Evolutionary conservation across 2,113 vertebrate genomes (phyloP).

Genomic region (Protobothrops flavoviridis): DNA sequence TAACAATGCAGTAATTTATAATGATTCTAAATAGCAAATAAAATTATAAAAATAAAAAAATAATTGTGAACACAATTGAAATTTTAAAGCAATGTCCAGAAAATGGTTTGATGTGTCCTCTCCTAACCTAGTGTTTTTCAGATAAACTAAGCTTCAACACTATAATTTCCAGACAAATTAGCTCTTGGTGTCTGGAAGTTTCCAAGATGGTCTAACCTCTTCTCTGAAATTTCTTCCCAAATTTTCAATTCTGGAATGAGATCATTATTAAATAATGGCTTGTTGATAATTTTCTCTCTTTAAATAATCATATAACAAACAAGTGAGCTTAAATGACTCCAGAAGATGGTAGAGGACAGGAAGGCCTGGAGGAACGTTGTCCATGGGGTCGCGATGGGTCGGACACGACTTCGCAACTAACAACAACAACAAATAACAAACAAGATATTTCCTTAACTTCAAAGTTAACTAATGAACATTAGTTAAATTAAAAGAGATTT

Average conservation of each 20-base stretch:
- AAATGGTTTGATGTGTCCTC: not conserved
- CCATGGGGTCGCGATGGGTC: too few species aligned
- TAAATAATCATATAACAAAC: not conserved
- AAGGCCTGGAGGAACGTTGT: too few species aligned
- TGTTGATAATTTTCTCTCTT: not conserved
- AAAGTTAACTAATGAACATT: not conserved
- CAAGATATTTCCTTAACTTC: not conserved
- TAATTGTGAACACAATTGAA: not conserved
- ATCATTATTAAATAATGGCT: not conserved
- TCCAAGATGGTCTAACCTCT: not conserved
- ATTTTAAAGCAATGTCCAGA: not conserved
- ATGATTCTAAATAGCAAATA: not conserved
- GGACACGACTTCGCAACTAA: too few species aligned
- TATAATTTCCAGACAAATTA: not conserved
- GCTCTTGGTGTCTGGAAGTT: not conserved
- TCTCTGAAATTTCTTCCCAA: not conserved
- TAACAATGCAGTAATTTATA: not conserved
- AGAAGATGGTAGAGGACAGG: too few species aligned
- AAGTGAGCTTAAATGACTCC: not conserved
- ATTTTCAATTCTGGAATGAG: not conserved
- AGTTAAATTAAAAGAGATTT: constrained; percentile 41
- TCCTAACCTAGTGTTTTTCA: not conserved
- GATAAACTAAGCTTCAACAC: not conserved
- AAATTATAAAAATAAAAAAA: not conserved
- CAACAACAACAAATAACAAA: not conserved